Evolutionary conservation across 2,888 invertebrate genomes (phyloP).

Genomic region (Caenorhabditis imperialis): DNA sequence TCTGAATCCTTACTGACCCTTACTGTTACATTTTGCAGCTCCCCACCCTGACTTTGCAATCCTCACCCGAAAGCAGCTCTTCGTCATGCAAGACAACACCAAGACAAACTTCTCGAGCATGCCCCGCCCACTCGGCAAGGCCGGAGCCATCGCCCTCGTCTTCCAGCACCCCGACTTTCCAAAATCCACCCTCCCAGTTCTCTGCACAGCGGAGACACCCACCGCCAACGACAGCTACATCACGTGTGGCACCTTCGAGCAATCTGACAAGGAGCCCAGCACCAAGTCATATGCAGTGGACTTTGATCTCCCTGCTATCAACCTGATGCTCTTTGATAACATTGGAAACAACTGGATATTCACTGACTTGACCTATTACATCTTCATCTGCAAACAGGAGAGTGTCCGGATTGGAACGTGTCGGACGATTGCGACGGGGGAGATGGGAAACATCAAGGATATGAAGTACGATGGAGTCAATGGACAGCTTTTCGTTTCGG

Average conservation of each 20-base stretch:
- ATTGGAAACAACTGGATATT: constrained; percentile 47
- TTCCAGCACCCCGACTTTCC: constrained; percentile 36
- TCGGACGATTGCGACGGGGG: constrained; percentile 14
- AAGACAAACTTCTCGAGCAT: constrained; percentile 24
- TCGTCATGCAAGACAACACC: constrained; percentile 8
- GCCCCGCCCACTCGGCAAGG: constrained; percentile 40
- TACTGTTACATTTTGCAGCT: constrained; percentile 18
- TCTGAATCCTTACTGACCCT: no score
- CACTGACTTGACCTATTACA: constrained; percentile 29
- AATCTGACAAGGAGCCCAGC: not conserved
- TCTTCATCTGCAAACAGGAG: constrained; percentile 30
- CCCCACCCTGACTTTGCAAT: constrained; percentile 16
- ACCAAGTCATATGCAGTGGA: constrained; percentile 32
- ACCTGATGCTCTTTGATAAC: constrained; percentile 27
- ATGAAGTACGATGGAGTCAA: constrained; percentile 25
- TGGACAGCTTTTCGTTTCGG: constrained; percentile 86
- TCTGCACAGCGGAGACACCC: constrained; percentile 27
- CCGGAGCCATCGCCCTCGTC: constrained; percentile 25
- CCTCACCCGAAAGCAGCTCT: constrained; percentile 22
- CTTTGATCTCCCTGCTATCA: constrained; percentile 31
- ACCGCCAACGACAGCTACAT: constrained; percentile 21
- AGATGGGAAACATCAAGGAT: constrained; percentile 26
- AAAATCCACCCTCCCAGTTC: constrained; percentile 21
- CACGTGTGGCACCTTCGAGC: constrained; percentile 37
- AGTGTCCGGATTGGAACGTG: constrained; percentile 26